Percentiles rank a stretch among this genome's conserved stretches.
phyloP scores from a whole-genome alignment of 1,140 invertebrate genomes.

The Camponotus vicinus region DNA sequence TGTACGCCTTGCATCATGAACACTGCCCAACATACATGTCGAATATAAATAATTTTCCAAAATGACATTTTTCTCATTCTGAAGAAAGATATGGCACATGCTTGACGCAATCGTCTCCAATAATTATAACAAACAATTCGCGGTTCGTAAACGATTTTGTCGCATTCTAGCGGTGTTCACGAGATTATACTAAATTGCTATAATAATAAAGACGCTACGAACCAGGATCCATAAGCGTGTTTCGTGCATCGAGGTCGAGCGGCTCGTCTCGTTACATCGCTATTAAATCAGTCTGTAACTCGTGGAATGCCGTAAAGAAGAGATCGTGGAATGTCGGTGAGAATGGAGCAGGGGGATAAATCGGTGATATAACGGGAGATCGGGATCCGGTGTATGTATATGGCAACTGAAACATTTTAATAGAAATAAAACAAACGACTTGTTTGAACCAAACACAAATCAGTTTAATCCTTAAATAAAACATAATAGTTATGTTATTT shows the following conservation, averaged over 20 bases:
- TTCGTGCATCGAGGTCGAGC: constrained; percentile 48
- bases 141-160: neutral
- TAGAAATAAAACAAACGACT: constrained; percentile 85
- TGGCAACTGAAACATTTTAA: constrained; percentile 80
- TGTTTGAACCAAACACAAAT: constrained; percentile 85
- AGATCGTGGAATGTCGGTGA: constrained; percentile 52
- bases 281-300: constrained; percentile 62
- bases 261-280: constrained; percentile 26
- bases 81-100: neutral
- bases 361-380: constrained; percentile 33
- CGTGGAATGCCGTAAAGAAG: constrained; percentile 64
- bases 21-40: neutral
- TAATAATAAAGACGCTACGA: constrained; percentile 64
- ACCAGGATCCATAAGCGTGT: constrained; percentile 64
- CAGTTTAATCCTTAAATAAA: constrained; percentile 86
- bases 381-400: constrained; percentile 54
- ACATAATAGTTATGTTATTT: constrained; percentile 86
- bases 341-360: constrained; percentile 25
- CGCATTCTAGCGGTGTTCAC: neutral
- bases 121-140: neutral
- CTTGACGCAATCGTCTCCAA: neutral
- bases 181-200: constrained; percentile 29
- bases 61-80: neutral
- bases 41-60: neutral
- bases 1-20: constrained; percentile 20